These are phyloP conservation scores for Hemibagrus wyckioides DNA, from an alignment of 2,113 vertebrate species.

Conservation along the genomic window DNA sequence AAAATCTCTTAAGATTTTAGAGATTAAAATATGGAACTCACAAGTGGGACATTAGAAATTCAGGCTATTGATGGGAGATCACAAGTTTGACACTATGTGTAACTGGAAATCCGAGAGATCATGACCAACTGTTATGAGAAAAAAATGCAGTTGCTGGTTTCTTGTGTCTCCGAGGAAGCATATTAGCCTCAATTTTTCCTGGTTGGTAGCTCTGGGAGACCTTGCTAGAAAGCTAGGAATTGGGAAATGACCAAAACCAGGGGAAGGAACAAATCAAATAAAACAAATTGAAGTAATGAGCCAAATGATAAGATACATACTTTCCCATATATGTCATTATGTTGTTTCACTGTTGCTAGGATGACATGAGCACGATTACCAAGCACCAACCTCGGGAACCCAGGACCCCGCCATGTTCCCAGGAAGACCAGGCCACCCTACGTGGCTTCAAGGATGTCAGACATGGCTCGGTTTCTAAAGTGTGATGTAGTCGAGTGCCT, in stretches of 20 bases:
- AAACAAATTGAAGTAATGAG: background rate
- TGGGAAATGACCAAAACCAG: background rate
- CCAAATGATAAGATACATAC: background rate
- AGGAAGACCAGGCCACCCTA: constrained; percentile 9
- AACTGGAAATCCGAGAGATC: background rate
- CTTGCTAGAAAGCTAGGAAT: background rate
- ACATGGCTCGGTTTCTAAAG: constrained; percentile 25
- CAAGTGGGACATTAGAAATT: background rate
- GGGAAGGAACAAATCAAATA: background rate
- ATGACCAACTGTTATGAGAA: background rate
- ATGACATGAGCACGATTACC: constrained; percentile 8
- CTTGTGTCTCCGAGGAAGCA: background rate
- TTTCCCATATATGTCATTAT: constrained; percentile 33
- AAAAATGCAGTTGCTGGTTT: background rate
- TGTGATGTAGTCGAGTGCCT: constrained; percentile 13
- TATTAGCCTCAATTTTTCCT: background rate
- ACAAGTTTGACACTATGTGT: background rate
- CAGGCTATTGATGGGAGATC: background rate
- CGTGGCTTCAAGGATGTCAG: background rate
- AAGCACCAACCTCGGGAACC: constrained; percentile 23
- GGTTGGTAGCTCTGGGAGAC: background rate
- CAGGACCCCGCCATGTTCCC: constrained; percentile 12
- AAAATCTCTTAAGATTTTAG: background rate
- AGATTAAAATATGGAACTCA: background rate
- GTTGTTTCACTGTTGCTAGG: constrained; percentile 10